Percentiles rank a stretch among this genome's conserved stretches.
phyloP scores from a whole-genome alignment of 2,797 vertebrate species.

The Sebastolobus alascanus region DNA sequence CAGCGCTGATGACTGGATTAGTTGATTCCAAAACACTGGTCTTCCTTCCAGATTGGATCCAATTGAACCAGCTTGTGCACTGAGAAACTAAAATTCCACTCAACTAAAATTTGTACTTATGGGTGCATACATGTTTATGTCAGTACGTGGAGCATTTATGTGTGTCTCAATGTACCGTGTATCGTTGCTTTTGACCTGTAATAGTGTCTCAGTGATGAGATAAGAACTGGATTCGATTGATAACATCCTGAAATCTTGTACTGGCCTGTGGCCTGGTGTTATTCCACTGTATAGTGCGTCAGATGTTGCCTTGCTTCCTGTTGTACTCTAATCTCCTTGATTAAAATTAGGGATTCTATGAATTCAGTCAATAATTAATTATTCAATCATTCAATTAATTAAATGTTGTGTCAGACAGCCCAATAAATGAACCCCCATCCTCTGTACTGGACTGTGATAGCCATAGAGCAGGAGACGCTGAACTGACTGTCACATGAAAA shows the following conservation, averaged over 20 bases:
- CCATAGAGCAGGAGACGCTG: neutral
- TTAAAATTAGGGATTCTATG: rapidly evolving
- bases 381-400: constrained; percentile 30
- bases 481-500: constrained; percentile 1
- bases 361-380: neutral
- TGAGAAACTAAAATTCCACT: neutral
- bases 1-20: constrained; percentile 48
- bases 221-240: neutral
- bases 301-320: neutral
- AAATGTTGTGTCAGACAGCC: neutral
- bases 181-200: neutral
- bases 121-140: neutral
- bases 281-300: neutral
- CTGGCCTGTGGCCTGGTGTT: neutral
- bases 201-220: neutral
- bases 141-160: neutral
- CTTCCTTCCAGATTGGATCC: constrained; percentile 24
- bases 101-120: neutral
- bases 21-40: constrained; percentile 21
- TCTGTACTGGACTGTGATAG: neutral
- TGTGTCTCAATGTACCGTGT: neutral
- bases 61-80: constrained; percentile 19
- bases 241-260: neutral
- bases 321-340: neutral
- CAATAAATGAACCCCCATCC: constrained; percentile 10